A percentile compares a stretch with the other conserved stretches of the same genome.
These are phyloP conservation scores for Salticus scenicus DNA, from an alignment of 2,888 invertebrate genomes.

Conservation along the genomic window DNA sequence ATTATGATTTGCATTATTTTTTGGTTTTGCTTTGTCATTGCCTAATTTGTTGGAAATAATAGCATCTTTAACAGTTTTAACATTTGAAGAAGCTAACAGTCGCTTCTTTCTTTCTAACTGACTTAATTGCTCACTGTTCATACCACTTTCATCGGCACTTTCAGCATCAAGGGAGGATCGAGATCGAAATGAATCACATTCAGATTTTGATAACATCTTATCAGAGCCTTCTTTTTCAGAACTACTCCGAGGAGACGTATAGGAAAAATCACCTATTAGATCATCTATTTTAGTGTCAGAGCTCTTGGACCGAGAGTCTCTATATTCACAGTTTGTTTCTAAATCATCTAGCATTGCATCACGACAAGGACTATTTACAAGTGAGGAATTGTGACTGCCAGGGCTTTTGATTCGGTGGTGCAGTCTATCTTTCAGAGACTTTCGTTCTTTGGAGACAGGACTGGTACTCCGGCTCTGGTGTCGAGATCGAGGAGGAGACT, in stretches of 20 bases:
- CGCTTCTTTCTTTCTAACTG: constrained; percentile 70
- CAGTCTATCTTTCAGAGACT: constrained; percentile 51
- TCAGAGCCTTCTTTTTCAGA: constrained; percentile 46
- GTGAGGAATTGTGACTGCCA: constrained; percentile 68
- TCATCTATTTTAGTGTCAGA: constrained; percentile 52
- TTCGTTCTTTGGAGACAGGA: constrained; percentile 66
- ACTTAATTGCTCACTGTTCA: constrained; percentile 45
- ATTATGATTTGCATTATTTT: constrained; percentile 36
- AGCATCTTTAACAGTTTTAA: constrained; percentile 36
- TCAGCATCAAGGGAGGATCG: constrained; percentile 48
- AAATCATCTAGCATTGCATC: constrained; percentile 44
- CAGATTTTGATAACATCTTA: constrained; percentile 32
- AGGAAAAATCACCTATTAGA: constrained; percentile 32
- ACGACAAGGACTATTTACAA: constrained; percentile 66
- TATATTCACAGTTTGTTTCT: constrained; percentile 59
- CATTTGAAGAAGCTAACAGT: constrained; percentile 48
- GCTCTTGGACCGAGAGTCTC: constrained; percentile 52
- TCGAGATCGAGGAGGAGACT: constrained; percentile 73
- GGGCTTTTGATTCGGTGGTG: constrained; percentile 69
- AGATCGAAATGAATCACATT: constrained; percentile 46
- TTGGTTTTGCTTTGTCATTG: constrained; percentile 39
- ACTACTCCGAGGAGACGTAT: constrained; percentile 40
- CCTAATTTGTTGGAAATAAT: constrained; percentile 24
- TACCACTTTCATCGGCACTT: constrained; percentile 44
- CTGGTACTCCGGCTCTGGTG: constrained; percentile 72